Evolutionary conservation across 2,797 vertebrate genomes (phyloP).

Genomic region (Anguilla obscura): DNA sequence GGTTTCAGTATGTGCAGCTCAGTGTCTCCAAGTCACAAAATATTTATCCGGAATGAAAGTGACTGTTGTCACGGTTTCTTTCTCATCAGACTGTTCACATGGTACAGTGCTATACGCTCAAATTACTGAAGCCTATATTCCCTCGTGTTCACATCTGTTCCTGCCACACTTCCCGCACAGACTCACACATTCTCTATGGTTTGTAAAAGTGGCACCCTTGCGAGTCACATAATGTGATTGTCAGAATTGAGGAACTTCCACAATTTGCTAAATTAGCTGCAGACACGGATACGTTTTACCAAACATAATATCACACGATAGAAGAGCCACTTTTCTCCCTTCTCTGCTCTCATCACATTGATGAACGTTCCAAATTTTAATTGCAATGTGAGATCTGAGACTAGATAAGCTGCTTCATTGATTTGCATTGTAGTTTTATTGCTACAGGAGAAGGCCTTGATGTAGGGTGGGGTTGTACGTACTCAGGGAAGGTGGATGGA

Average conservation of each 20-base stretch:
- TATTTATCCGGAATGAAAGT: neutral
- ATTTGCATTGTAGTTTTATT: neutral
- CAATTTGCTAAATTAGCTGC: neutral
- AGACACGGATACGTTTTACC: neutral
- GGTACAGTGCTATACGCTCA: neutral
- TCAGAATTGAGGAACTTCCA: neutral
- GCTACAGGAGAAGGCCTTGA: constrained; percentile 13
- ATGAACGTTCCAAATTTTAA: constrained; percentile 15
- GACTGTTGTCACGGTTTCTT: neutral
- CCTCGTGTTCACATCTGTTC: neutral
- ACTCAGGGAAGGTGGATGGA: neutral
- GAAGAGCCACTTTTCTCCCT: neutral
- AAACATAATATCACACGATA: neutral
- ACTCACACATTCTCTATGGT: neutral
- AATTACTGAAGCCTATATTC: neutral
- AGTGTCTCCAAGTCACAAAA: neutral
- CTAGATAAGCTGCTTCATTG: neutral
- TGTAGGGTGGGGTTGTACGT: neutral
- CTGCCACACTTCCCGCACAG: neutral
- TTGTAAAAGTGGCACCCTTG: neutral
- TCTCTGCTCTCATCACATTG: neutral
- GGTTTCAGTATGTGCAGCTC: neutral
- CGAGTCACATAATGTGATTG: neutral
- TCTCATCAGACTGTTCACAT: neutral
- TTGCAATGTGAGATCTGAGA: neutral